These are phyloP conservation scores for Psix sp. DNA, from an alignment of 1,140 invertebrate genomes.

Conservation along the genomic window DNA sequence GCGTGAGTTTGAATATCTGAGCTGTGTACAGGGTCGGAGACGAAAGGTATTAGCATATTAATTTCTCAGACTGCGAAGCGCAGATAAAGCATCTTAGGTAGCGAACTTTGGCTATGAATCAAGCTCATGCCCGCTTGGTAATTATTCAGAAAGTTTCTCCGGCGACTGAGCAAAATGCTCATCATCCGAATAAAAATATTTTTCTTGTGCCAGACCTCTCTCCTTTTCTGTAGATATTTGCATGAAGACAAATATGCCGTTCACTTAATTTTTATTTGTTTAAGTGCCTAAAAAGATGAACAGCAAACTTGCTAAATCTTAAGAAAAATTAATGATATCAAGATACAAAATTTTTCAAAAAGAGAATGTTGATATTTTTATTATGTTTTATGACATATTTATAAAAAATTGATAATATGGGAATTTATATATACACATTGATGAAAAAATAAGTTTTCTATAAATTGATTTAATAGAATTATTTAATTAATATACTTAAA, in stretches of 20 bases:
- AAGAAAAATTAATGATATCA: no score
- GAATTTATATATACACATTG: no score
- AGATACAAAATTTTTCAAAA: no score
- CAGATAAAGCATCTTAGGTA: slow-evolving; percentile 77
- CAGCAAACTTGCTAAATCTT: no score
- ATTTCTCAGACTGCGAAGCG: slow-evolving; percentile 75
- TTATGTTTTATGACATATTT: no score
- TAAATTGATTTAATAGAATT: no score
- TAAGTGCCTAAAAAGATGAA: no score
- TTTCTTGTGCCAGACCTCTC: slow-evolving; percentile 65
- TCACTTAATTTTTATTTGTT: no score
- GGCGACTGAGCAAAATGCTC: slow-evolving; percentile 60
- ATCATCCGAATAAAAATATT: slow-evolving; percentile 72
- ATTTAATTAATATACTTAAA: no score
- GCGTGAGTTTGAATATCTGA: slow-evolving; percentile 50
- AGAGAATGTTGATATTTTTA: no score
- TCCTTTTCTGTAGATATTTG: slow-evolving; percentile 22
- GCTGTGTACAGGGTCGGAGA: slow-evolving; percentile 64
- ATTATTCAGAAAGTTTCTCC: slow-evolving; percentile 75
- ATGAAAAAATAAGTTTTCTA: no score
- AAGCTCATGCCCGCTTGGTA: slow-evolving; percentile 74
- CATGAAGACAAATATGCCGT: slow-evolving; percentile 26
- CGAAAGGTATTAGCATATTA: slow-evolving; percentile 76
- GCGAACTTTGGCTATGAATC: slow-evolving; percentile 77
- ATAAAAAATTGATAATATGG: no score